Percentiles rank a stretch among this genome's conserved stretches.
These are phyloP conservation scores for Chaetoderma sp. DNA, from an alignment of 2,888 invertebrate species.

Conservation along the genomic window DNA sequence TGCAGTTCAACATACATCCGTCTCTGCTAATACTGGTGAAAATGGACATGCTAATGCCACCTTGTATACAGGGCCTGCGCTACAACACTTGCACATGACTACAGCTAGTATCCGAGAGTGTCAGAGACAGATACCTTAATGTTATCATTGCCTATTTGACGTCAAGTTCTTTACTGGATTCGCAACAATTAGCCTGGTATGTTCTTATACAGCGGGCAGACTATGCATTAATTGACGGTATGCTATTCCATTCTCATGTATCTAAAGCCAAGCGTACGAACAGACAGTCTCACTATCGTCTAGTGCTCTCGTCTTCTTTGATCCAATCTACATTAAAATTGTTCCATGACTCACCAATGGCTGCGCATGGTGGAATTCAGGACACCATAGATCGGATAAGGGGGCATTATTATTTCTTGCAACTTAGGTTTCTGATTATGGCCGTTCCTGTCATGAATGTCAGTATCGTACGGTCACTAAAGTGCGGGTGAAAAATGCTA, in stretches of 20 bases:
- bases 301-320: constrained; percentile 3
- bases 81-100: too few species aligned
- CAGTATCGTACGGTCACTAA: too few species aligned
- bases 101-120: constrained; percentile 6
- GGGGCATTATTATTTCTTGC: constrained; percentile 9
- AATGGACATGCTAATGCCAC: too few species aligned
- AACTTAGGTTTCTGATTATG: not conserved
- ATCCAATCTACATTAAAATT: not conserved
- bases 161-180: constrained; percentile 17
- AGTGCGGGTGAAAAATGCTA: not conserved
- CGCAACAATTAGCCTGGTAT: constrained; percentile 28
- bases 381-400: constrained; percentile 12
- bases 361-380: constrained; percentile 15
- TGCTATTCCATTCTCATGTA: constrained; percentile 12
- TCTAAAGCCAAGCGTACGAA: constrained; percentile 13
- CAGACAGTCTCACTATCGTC: constrained; percentile 5
- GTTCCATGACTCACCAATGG: constrained; percentile 11
- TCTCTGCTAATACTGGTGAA: too few species aligned
- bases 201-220: constrained; percentile 1
- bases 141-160: constrained; percentile 20
- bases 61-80: too few species aligned
- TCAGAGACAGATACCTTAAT: constrained; percentile 21
- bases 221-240: not conserved
- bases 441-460: too few species aligned
- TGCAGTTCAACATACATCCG: too few species aligned